Percentiles rank a stretch among this genome's conserved stretches.
phyloP scores from a whole-genome alignment of 2,797 vertebrate genomes.

The Epinephelus malabaricus region DNA sequence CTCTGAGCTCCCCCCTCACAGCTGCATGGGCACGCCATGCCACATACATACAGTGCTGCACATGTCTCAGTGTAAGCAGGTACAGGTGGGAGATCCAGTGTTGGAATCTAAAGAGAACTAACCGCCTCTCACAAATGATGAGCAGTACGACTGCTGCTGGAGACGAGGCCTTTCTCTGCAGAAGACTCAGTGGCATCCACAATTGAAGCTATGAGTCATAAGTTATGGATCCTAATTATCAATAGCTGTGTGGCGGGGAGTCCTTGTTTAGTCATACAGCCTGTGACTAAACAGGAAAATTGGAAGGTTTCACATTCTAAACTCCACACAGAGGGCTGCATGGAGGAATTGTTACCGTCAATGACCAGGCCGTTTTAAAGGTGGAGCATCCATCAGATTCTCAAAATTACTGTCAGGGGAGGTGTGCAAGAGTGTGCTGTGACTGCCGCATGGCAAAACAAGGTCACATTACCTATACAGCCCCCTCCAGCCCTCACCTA shows the following conservation, averaged over 20 bases:
- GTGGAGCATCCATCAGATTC: constrained; percentile 48
- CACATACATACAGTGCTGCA: neutral
- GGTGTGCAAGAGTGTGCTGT: constrained; percentile 25
- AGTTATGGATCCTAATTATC: constrained; percentile 46
- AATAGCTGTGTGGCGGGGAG: constrained; percentile 39
- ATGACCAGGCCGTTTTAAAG: constrained; percentile 39
- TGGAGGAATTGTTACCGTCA: constrained; percentile 13
- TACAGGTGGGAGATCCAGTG: constrained; percentile 30
- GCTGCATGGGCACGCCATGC: constrained; percentile 1
- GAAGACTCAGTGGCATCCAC: constrained; percentile 7
- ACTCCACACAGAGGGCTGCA: constrained; percentile 2
- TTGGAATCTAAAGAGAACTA: constrained; percentile 30
- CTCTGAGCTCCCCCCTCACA: constrained; percentile 38
- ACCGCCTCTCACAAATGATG: neutral
- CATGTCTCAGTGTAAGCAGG: constrained; percentile 25
- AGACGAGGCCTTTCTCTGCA: constrained; percentile 23
- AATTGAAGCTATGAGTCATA: constrained; percentile 36
- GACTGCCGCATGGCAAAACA: constrained; percentile 62
- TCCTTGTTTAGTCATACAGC: constrained; percentile 21
- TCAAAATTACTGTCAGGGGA: constrained; percentile 52
- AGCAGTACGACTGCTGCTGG: neutral
- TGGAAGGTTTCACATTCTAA: constrained; percentile 12
- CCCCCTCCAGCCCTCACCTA: constrained; percentile 32
- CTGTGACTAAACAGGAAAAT: constrained; percentile 11
- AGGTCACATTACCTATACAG: constrained; percentile 59